Evolutionary conservation across 2,888 invertebrate genomes (phyloP).

Genomic region (Dryobota labecula): DNA sequence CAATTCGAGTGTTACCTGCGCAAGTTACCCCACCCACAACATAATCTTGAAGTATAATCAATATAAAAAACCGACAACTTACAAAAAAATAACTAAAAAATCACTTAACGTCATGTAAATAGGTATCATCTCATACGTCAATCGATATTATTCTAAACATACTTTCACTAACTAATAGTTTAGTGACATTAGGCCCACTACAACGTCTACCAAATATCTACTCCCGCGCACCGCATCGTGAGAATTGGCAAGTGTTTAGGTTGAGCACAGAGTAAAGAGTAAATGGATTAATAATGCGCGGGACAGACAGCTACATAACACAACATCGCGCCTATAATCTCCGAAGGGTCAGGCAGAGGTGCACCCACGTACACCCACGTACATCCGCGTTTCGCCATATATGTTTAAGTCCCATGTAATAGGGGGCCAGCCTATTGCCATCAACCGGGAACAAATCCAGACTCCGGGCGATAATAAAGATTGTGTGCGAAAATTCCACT

Average conservation of each 20-base stretch:
- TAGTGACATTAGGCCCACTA: slow-evolving; percentile 46
- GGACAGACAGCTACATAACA: background rate
- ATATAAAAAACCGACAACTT: background rate
- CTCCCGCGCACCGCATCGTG: slow-evolving; percentile 53
- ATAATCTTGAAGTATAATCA: slow-evolving; percentile 1
- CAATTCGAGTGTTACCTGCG: background rate
- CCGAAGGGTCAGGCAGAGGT: background rate
- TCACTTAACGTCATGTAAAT: slow-evolving; percentile 18
- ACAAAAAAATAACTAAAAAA: background rate
- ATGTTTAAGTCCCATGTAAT: background rate
- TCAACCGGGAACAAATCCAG: too few species aligned
- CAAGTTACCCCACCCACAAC: slow-evolving; percentile 35
- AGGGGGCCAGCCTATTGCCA: background rate
- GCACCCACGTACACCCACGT: background rate
- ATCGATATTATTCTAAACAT: slow-evolving; percentile 15
- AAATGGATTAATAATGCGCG: slow-evolving; percentile 1
- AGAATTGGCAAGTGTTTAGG: slow-evolving; percentile 39
- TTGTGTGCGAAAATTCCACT: too few species aligned
- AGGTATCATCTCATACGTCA: slow-evolving; percentile 31
- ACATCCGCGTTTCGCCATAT: background rate
- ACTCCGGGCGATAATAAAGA: background rate
- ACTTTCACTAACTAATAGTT: slow-evolving; percentile 46
- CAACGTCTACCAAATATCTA: slow-evolving; percentile 19
- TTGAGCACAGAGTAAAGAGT: slow-evolving; percentile 20
- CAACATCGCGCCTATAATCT: background rate